Conservation (phyloP, 2,888 invertebrate genomes). For the Volucella inflata region DNA sequence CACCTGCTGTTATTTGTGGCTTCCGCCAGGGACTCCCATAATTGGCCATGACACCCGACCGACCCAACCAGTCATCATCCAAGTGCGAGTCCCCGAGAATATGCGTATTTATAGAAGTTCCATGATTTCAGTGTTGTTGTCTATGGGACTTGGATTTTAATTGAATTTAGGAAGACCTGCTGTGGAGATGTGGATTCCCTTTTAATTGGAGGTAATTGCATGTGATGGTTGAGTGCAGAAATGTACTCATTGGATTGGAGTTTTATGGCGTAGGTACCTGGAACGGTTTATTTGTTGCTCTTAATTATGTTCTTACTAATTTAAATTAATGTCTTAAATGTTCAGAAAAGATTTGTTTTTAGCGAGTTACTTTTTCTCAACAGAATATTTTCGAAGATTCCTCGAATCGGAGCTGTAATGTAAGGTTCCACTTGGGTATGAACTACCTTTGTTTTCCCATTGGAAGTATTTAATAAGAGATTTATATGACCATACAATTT, state of each 20-base stretch:
- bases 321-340: too few species aligned
- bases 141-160: constrained; percentile 28
- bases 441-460: too few species aligned
- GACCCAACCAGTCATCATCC: constrained; percentile 41
- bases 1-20: constrained; percentile 77
- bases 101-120: constrained; percentile 43
- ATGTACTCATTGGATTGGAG: constrained; percentile 23
- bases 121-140: constrained; percentile 29
- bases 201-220: constrained; percentile 73
- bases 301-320: too few species aligned
- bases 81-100: not conserved
- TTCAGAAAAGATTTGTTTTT: too few species aligned
- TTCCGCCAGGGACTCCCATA: constrained; percentile 72
- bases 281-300: too few species aligned
- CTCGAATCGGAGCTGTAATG: too few species aligned
- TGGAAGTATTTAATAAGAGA: too few species aligned
- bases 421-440: too few species aligned
- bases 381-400: too few species aligned
- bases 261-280: not conserved
- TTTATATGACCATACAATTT: too few species aligned
- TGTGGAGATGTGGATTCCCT: constrained; percentile 40
- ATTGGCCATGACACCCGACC: constrained; percentile 74
- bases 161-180: constrained; percentile 36
- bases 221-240: constrained; percentile 59
- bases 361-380: too few species aligned